A percentile compares a stretch with the other conserved stretches of the same genome.
These are phyloP conservation scores for Sphaerodactylus townsendi DNA, from an alignment of 2,113 vertebrate species.

Conservation along the genomic window DNA sequence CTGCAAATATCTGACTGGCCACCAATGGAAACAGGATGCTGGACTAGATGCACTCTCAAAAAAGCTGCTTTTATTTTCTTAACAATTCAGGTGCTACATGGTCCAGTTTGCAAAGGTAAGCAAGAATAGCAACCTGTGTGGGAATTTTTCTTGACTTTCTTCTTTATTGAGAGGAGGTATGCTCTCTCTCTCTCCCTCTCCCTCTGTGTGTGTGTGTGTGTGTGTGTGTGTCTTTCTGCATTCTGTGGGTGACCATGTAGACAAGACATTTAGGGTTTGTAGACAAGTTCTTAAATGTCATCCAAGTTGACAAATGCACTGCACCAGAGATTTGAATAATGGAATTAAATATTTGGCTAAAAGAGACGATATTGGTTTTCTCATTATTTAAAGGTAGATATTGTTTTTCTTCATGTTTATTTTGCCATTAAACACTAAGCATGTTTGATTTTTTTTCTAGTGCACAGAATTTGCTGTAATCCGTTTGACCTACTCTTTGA, in stretches of 20 bases:
- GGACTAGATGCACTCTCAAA: not conserved
- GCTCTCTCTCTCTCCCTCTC: not conserved
- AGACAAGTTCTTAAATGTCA: not conserved
- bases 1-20: not conserved
- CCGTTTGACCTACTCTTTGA: not conserved
- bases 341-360: not conserved
- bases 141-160: not conserved
- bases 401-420: not conserved
- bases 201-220: too few relatives aligned
- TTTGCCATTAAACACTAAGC: not conserved
- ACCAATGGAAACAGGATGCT: not conserved
- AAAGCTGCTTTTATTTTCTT: too few relatives aligned
- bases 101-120: not conserved
- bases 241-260: not conserved
- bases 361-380: not conserved
- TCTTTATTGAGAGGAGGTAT: not conserved
- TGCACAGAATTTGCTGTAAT: not conserved
- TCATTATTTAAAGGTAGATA: not conserved
- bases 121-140: not conserved
- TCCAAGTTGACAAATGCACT: not conserved
- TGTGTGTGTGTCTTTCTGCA: too few relatives aligned
- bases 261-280: not conserved
- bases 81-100: too few relatives aligned
- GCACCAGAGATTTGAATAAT: not conserved
- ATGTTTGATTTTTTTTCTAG: not conserved